Percentiles rank a stretch among this genome's conserved stretches.
These are phyloP conservation scores for Lasioglossum marginatum DNA, from an alignment of 2,888 invertebrate species.

Conservation along the genomic window DNA sequence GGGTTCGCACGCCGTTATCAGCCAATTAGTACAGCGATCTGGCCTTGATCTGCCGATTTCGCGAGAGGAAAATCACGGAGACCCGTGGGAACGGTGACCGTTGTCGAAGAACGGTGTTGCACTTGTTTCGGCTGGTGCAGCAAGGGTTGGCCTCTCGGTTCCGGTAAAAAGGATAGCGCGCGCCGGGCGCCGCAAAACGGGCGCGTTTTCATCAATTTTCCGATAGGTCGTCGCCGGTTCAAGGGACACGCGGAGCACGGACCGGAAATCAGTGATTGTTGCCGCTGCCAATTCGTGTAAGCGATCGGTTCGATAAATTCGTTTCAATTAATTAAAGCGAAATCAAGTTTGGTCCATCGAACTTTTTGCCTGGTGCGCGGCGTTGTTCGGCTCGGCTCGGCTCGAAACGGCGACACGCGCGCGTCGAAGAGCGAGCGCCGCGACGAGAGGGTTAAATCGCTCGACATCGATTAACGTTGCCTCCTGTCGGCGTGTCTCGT, in stretches of 20 bases:
- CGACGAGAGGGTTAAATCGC: slow-evolving; percentile 32
- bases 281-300: slow-evolving; percentile 50
- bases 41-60: slow-evolving; percentile 45
- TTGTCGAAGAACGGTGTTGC: not conserved
- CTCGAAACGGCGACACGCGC: slow-evolving; percentile 20
- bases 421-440: slow-evolving; percentile 23
- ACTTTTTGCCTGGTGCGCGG: slow-evolving; percentile 25
- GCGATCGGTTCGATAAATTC: slow-evolving; percentile 55
- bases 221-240: slow-evolving; percentile 45
- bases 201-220: slow-evolving; percentile 45
- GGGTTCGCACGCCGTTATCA: slow-evolving; percentile 42
- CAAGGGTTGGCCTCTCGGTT: not conserved
- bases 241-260: slow-evolving; percentile 43
- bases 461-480: slow-evolving; percentile 15
- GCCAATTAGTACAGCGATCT: slow-evolving; percentile 28
- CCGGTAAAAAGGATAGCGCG: slow-evolving; percentile 18
- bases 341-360: slow-evolving; percentile 53
- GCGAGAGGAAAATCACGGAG: not conserved
- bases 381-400: not conserved
- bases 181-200: not conserved
- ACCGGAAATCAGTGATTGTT: slow-evolving; percentile 51
- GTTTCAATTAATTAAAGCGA: slow-evolving; percentile 58
- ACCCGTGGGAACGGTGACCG: not conserved
- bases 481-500: slow-evolving; percentile 21
- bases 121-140: not conserved